phyloP scores from a whole-genome alignment of 2,888 invertebrate genomes.

The Achlya flavicornis region DNA sequence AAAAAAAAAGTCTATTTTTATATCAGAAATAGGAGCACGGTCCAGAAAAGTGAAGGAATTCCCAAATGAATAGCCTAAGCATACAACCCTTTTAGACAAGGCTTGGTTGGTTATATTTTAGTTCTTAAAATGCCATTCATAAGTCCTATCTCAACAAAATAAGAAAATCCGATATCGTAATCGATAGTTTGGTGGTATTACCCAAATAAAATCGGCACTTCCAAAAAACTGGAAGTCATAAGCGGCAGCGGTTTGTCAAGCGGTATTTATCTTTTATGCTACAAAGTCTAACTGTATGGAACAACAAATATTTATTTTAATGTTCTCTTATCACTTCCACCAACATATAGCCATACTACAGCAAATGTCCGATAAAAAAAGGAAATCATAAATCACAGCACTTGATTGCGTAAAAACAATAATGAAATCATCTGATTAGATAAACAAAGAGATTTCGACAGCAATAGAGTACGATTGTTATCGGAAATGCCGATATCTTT shows the following conservation, averaged over 20 bases:
- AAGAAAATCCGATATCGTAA: too few species aligned
- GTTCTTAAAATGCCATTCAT: too few species aligned
- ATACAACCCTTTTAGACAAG: too few species aligned
- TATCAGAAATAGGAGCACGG: too few species aligned
- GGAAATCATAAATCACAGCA: not conserved
- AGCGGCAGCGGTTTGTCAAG: not conserved
- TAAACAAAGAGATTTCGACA: not conserved
- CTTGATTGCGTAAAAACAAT: slow-evolving; percentile 13
- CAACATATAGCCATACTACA: not conserved
- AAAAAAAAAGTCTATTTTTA: too few species aligned
- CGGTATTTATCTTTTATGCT: not conserved
- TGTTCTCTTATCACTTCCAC: not conserved
- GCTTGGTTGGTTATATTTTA: too few species aligned
- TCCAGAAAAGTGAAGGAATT: too few species aligned
- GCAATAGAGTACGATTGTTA: slow-evolving; percentile 6
- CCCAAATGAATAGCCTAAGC: too few species aligned
- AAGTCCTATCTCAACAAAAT: too few species aligned
- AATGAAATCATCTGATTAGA: slow-evolving; percentile 8
- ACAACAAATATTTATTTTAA: not conserved
- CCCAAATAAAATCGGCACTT: not conserved
- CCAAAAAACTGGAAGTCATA: not conserved
- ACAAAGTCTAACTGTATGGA: not conserved
- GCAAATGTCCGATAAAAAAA: not conserved
- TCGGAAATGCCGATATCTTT: not conserved
- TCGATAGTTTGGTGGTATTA: not conserved